A percentile compares a stretch with the other conserved stretches of the same genome.
These are phyloP conservation scores for Limosa lapponica DNA, from an alignment of 2,797 vertebrate genomes.

Conservation along the genomic window DNA sequence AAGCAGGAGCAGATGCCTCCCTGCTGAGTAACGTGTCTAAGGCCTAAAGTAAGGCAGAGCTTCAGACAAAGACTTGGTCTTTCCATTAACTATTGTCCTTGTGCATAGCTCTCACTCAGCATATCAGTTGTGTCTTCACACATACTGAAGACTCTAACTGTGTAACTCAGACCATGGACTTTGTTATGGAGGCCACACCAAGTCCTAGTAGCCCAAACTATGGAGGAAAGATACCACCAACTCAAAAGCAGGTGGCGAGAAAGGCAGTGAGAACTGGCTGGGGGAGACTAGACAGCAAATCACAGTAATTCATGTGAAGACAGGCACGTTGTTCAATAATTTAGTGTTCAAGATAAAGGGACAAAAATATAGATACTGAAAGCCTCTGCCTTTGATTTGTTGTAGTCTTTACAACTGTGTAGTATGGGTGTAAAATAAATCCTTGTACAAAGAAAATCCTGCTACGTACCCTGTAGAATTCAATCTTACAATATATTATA, in stretches of 20 bases:
- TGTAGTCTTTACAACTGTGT: background rate
- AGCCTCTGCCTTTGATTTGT: background rate
- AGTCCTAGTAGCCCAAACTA: background rate
- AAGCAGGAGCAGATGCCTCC: fast-evolving
- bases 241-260: background rate
- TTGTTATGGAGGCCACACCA: background rate
- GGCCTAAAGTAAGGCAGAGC: background rate
- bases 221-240: background rate
- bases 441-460: background rate
- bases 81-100: background rate
- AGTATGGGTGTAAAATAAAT: background rate
- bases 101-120: background rate
- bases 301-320: background rate
- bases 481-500: background rate
- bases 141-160: background rate
- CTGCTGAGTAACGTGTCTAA: background rate
- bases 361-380: background rate
- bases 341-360: background rate
- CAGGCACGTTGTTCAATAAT: background rate
- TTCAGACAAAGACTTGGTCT: background rate
- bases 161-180: background rate
- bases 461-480: background rate
- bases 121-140: background rate
- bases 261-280: fast-evolving
- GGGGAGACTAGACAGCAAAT: background rate